Evolutionary conservation across 2,113 vertebrate species (phyloP), one percentile per base, ranked within the genome.

Genomic region (Boulengeromyrus knoepffleri): DNA sequence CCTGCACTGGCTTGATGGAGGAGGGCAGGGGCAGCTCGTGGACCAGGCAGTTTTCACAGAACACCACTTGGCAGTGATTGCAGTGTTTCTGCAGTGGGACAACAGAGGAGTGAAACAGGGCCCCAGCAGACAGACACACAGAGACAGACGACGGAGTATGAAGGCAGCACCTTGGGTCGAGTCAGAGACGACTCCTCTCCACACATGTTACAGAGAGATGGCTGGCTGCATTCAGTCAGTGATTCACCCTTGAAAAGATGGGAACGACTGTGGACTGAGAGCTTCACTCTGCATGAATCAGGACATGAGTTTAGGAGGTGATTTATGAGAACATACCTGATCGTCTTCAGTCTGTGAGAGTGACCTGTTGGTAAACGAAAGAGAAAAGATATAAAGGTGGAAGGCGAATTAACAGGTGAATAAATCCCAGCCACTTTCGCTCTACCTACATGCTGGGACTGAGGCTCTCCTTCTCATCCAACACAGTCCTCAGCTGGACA

Each of bases 1-100:
- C 97, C 0, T 90, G 93, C 93, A 97, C 96, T 0, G 97, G 98
- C 88, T 97, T 94, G 87, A 99, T 98, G 89, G 97, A 99, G 10
- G 98, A 98, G 0, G 98, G 97, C 2, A 99, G 94, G 0, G 98
- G 99, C 92, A 99, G 94, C 94, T 98, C 95, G 0, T 97, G 95
- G 2, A 92, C 93, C 0, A 97, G 96, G 9, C 98, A 99, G 91
- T 93, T 92, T 83, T 95, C 93, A 12, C 98, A 99, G 96, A 98
- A 98, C 46, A 94, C 91, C 0, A 96, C 96, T 0, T 92, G 92
- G 24, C 97, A 99, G 96, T 98, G 97, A 94, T 97, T 97, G 92
- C 98, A 99, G 39, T 89, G 92, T 53, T 94, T 97, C 98, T 99
- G 93, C 27, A 93, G 86, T 0, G 47, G 42, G 87, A 85, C 85